These are phyloP conservation scores for Odontesthes bonariensis DNA, from an alignment of 2,113 vertebrate genomes.

Conservation along the genomic window DNA sequence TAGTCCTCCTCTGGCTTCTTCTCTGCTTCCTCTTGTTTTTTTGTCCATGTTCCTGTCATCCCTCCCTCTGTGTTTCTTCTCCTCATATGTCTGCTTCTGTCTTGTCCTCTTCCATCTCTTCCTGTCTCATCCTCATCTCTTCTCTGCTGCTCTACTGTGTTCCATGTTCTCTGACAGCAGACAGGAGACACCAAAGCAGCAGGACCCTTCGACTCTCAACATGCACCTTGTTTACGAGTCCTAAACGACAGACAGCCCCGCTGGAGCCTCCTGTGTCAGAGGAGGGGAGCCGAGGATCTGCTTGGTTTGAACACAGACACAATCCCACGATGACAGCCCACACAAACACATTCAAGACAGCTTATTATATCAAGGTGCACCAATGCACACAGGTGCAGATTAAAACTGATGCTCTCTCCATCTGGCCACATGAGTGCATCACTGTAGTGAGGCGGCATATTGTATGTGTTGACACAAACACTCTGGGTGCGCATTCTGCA, in stretches of 20 bases:
- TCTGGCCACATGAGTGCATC: slow-evolving; percentile 22
- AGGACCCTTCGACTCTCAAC: slow-evolving; percentile 55
- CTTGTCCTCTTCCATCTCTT: slow-evolving; percentile 28
- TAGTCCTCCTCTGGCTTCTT: not conserved
- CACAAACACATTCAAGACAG: slow-evolving; percentile 25
- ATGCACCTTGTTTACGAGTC: slow-evolving; percentile 61
- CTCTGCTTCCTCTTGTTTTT: not conserved
- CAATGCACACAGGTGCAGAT: slow-evolving; percentile 37
- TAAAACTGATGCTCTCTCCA: slow-evolving; percentile 16
- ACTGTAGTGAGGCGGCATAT: not conserved
- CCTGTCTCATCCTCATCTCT: slow-evolving; percentile 21
- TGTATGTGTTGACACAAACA: slow-evolving; percentile 12
- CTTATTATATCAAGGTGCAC: slow-evolving; percentile 28
- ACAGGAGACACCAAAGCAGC: slow-evolving; percentile 69
- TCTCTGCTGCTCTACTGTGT: slow-evolving; percentile 10
- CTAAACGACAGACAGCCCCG: slow-evolving; percentile 55
- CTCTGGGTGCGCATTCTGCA: not conserved
- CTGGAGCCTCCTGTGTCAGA: slow-evolving; percentile 51
- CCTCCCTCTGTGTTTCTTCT: not conserved
- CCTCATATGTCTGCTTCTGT: slow-evolving; percentile 16
- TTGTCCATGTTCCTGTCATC: slow-evolving; percentile 7
- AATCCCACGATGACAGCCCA: slow-evolving; percentile 37
- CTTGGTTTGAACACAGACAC: slow-evolving; percentile 44
- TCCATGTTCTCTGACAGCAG: slow-evolving; percentile 53
- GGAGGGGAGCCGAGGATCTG: slow-evolving; percentile 37